Percentiles rank a stretch among this genome's conserved stretches.
Conservation (phyloP, 2,888 invertebrate genomes). For the Cremastinae sp. region DNA sequence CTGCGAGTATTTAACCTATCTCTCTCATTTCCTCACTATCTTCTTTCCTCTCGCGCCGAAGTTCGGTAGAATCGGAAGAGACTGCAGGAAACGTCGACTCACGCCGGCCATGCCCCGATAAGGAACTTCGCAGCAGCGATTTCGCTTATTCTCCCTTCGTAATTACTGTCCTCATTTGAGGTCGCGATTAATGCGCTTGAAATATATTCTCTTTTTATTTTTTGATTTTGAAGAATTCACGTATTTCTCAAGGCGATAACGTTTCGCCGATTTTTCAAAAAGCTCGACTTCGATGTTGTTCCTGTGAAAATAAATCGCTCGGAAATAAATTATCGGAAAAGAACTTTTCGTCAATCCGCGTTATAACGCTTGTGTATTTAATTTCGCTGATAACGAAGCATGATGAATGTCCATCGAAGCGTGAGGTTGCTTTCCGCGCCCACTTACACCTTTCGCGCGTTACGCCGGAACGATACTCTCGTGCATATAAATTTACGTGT, state of each 20-base stretch:
- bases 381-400: constrained; percentile 30
- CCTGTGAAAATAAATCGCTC: neutral
- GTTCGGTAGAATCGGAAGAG: constrained; percentile 45
- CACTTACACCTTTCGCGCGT: neutral
- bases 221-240: neutral
- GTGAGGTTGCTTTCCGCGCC: constrained; percentile 16
- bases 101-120: constrained; percentile 56
- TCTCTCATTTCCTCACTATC: constrained; percentile 7
- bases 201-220: neutral
- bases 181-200: constrained; percentile 61
- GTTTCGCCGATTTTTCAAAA: neutral
- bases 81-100: constrained; percentile 48
- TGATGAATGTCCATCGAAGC: constrained; percentile 32
- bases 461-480: neutral
- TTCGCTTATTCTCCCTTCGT: constrained; percentile 63
- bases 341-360: constrained; percentile 20
- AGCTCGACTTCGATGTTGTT: neutral
- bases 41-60: constrained; percentile 8
- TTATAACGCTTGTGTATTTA: constrained; percentile 9
- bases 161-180: constrained; percentile 64
- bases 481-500: neutral
- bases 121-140: constrained; percentile 60
- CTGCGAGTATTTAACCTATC: constrained; percentile 16
- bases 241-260: neutral
- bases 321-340: constrained; percentile 19